Conservation (phyloP, 2,888 invertebrate species). For the Ferdinandea cuprea region DNA sequence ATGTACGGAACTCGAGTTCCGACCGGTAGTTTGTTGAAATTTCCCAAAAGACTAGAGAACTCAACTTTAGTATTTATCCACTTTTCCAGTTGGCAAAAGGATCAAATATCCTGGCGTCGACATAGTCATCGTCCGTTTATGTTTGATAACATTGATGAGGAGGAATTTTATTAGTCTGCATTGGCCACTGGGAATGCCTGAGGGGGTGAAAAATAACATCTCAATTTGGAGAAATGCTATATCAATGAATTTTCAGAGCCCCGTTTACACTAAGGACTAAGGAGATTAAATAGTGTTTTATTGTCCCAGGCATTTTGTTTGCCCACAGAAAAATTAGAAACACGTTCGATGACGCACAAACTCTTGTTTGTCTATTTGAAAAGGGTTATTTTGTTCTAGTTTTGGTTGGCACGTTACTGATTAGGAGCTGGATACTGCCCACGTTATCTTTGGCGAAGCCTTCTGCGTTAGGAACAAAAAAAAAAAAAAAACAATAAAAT, state of each 20-base stretch:
- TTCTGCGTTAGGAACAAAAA: no score
- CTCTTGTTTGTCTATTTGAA: background rate
- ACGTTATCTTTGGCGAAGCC: no score
- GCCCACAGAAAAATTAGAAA: background rate
- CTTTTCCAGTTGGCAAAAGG: background rate
- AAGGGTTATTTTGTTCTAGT: no score
- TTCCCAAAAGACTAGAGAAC: slow-evolving; percentile 26
- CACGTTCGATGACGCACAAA: background rate
- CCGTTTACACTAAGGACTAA: slow-evolving; percentile 2
- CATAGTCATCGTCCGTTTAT: slow-evolving; percentile 39
- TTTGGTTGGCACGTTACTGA: no score
- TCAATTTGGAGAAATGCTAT: slow-evolving; percentile 18
- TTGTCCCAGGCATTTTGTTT: background rate
- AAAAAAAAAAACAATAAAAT: background rate
- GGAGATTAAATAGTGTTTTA: slow-evolving; percentile 12
- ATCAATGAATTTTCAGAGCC: slow-evolving; percentile 4
- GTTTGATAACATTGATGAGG: slow-evolving; percentile 10
- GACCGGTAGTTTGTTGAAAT: slow-evolving; percentile 27
- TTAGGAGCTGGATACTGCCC: no score
- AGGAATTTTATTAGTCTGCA: slow-evolving; percentile 4
- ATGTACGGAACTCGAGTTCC: background rate
- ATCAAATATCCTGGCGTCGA: slow-evolving; percentile 8
- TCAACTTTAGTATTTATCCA: slow-evolving; percentile 3
- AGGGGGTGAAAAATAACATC: background rate
- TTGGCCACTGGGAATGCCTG: slow-evolving; percentile 7